phyloP scores from a whole-genome alignment of 2,113 vertebrate species.

The Ammodytes dubius region DNA sequence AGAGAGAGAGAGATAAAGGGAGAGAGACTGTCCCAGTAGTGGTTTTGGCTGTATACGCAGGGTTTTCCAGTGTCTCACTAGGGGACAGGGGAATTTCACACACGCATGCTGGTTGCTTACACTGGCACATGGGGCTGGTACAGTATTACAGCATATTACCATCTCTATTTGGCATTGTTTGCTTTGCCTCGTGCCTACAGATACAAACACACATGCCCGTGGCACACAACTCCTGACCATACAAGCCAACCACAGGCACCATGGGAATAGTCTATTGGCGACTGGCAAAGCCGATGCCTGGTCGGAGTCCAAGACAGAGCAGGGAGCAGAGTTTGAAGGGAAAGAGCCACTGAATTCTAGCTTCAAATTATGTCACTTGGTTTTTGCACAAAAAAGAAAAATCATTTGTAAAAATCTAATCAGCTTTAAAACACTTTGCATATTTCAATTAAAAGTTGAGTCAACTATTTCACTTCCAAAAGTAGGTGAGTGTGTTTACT shows the following conservation, averaged over 20 bases:
- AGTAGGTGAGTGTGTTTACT: background rate
- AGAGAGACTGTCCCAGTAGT: constrained; percentile 45
- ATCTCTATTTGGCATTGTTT: constrained; percentile 79
- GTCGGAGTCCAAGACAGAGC: constrained; percentile 71
- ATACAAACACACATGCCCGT: constrained; percentile 69
- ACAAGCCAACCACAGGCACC: constrained; percentile 78
- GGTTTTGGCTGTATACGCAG: constrained; percentile 68
- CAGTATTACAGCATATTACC: constrained; percentile 79
- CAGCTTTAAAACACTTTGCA: constrained; percentile 8
- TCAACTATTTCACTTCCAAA: background rate
- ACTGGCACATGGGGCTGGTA: constrained; percentile 77
- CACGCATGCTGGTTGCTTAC: constrained; percentile 69
- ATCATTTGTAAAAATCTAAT: background rate
- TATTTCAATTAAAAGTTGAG: constrained; percentile 1
- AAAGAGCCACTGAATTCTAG: constrained; percentile 45
- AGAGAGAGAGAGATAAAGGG: constrained; percentile 19
- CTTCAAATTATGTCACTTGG: constrained; percentile 36
- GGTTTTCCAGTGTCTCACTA: constrained; percentile 70
- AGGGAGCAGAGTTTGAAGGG: constrained; percentile 43
- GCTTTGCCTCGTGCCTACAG: constrained; percentile 75
- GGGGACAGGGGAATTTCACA: constrained; percentile 74
- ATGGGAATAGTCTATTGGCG: constrained; percentile 77
- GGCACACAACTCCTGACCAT: constrained; percentile 72
- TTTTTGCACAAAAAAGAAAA: background rate
- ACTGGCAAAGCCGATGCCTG: constrained; percentile 75